Evolutionary conservation across 2,888 invertebrate genomes (phyloP).

Genomic region (Buathra laborator): DNA sequence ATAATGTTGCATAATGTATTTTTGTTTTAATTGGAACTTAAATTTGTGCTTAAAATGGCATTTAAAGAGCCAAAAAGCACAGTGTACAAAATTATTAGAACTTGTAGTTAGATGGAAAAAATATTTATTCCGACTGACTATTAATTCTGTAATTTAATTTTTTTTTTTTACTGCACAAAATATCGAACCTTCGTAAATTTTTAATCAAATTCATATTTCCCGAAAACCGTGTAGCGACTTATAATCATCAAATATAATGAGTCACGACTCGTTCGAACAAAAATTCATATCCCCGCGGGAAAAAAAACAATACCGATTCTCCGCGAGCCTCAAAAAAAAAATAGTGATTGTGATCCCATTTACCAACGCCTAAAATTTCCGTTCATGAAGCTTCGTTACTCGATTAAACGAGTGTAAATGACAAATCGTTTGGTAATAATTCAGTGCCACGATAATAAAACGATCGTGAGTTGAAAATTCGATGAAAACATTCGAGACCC

Average conservation of each 20-base stretch:
- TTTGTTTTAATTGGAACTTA: not conserved
- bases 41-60: not conserved
- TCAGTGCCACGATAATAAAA: slow-evolving; percentile 5
- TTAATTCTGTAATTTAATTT: too few relatives aligned
- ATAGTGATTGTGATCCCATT: too few relatives aligned
- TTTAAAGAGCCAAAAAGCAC: not conserved
- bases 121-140: too few relatives aligned
- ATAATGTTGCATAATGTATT: not conserved
- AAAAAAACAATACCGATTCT: too few relatives aligned
- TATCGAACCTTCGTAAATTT: too few relatives aligned
- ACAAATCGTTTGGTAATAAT: slow-evolving; percentile 4
- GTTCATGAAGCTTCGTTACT: not conserved
- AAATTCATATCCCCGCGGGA: too few relatives aligned
- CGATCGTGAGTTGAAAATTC: slow-evolving; percentile 26
- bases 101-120: not conserved
- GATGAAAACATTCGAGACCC: slow-evolving; percentile 26
- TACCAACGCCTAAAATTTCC: not conserved
- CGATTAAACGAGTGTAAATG: not conserved
- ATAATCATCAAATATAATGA: too few relatives aligned
- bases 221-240: too few relatives aligned
- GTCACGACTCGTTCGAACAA: too few relatives aligned
- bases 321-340: too few relatives aligned
- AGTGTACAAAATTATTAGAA: not conserved
- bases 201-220: too few relatives aligned
- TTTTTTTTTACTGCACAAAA: too few relatives aligned